phyloP scores from a whole-genome alignment of 1,140 invertebrate genomes.

The Cardiocondyla obscurior region DNA sequence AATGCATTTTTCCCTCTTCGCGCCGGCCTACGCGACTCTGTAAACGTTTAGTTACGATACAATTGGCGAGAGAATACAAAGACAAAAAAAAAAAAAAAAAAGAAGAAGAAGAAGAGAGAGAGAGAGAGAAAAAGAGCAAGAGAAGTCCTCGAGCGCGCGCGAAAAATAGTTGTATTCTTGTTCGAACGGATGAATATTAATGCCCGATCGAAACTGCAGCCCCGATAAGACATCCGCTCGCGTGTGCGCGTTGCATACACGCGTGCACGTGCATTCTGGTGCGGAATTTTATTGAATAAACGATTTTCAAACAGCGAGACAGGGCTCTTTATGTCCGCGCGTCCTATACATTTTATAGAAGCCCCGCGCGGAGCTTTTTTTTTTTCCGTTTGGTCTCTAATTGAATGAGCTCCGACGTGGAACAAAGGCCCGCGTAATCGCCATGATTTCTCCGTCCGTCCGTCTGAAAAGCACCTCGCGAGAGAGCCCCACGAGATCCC shows the following conservation, averaged over 20 bases:
- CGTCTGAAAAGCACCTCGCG: neutral
- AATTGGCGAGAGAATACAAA: slow-evolving; percentile 30
- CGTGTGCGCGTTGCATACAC: neutral
- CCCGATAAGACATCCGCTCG: neutral
- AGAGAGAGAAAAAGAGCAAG: too few species aligned
- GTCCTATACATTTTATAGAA: neutral
- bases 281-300: slow-evolving; percentile 7
- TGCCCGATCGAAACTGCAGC: neutral
- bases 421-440: slow-evolving; percentile 11
- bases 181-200: slow-evolving; percentile 17
- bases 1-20: slow-evolving; percentile 56
- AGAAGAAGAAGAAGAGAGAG: neutral
- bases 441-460: slow-evolving; percentile 6
- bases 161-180: slow-evolving; percentile 1
- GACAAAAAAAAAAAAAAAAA: neutral
- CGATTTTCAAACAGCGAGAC: neutral
- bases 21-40: slow-evolving; percentile 10
- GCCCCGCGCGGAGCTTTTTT: neutral
- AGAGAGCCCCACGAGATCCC: neutral
- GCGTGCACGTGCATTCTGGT: too few species aligned
- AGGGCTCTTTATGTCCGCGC: neutral
- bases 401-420: neutral
- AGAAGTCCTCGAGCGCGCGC: neutral
- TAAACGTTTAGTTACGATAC: slow-evolving; percentile 53
- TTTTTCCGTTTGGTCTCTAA: slow-evolving; percentile 6